A percentile compares a stretch with the other conserved stretches of the same genome.
Conservation (phyloP, 2,113 vertebrate genomes). For the Globicephala melas region DNA sequence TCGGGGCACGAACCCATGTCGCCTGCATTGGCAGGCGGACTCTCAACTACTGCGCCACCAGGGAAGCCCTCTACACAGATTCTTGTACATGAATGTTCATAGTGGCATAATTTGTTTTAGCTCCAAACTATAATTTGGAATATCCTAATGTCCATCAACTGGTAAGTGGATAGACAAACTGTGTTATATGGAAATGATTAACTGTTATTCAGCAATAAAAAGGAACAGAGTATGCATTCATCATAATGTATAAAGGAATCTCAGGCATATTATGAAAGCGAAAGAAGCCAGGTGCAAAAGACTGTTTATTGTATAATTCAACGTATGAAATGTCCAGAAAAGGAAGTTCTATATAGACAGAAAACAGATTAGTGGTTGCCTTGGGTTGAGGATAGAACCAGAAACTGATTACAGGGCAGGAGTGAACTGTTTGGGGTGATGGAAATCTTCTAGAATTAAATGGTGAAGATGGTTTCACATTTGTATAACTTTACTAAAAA, state of each 20-base stretch:
- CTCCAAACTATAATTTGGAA: background rate
- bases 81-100: background rate
- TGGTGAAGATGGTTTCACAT: background rate
- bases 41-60: too few relatives aligned
- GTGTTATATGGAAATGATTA: background rate
- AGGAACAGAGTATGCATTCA: background rate
- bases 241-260: background rate
- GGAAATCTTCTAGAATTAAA: background rate
- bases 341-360: background rate
- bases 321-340: background rate
- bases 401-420: background rate
- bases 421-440: background rate
- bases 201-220: background rate
- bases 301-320: background rate
- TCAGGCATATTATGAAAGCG: background rate
- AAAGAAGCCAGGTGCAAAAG: background rate
- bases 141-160: background rate
- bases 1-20: too few relatives aligned
- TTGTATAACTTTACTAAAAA: background rate
- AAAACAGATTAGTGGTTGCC: background rate
- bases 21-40: too few relatives aligned
- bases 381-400: background rate
- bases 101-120: background rate
- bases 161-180: background rate
- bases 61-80: background rate